Conservation (phyloP, 2,888 invertebrate genomes). For the Drosophila melanosoma region DNA sequence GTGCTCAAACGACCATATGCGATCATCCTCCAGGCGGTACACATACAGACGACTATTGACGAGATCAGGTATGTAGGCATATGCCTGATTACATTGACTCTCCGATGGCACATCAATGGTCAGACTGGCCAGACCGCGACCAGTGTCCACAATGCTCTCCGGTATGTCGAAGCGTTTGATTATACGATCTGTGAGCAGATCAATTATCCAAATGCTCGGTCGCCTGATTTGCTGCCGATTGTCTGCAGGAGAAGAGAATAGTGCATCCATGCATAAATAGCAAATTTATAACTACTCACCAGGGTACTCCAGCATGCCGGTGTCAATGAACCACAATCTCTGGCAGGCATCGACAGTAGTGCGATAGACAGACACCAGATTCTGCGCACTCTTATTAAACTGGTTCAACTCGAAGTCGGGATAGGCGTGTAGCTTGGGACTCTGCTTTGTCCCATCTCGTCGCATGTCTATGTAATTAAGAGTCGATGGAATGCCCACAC, state of each 20-base stretch:
- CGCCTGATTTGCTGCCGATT: slow-evolving; percentile 85
- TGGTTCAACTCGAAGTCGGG: slow-evolving; percentile 81
- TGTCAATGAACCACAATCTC: slow-evolving; percentile 92
- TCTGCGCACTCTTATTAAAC: slow-evolving; percentile 67
- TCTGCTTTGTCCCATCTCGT: slow-evolving; percentile 79
- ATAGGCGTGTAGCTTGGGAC: slow-evolving; percentile 83
- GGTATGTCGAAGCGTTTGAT: slow-evolving; percentile 86
- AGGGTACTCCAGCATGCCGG: slow-evolving; percentile 89
- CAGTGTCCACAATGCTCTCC: slow-evolving; percentile 82
- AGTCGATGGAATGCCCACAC: slow-evolving; percentile 88
- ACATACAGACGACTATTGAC: slow-evolving; percentile 82
- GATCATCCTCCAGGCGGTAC: slow-evolving; percentile 84
- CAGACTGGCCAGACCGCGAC: slow-evolving; percentile 88
- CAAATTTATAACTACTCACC: slow-evolving; percentile 85
- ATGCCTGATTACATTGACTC: slow-evolving; percentile 87
- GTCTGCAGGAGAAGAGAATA: slow-evolving; percentile 49
- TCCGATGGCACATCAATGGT: slow-evolving; percentile 87
- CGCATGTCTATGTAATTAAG: slow-evolving; percentile 85
- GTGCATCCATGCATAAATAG: neutral
- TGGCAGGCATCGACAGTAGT: slow-evolving; percentile 89
- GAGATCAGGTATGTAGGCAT: slow-evolving; percentile 88
- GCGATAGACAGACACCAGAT: slow-evolving; percentile 89
- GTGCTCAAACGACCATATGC: slow-evolving; percentile 90
- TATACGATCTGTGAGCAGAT: slow-evolving; percentile 87
- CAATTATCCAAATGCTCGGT: slow-evolving; percentile 88